A percentile compares a stretch with the other conserved stretches of the same genome.
Conservation (phyloP, 1,140 invertebrate species). For the Drosophila quadrilineata region DNA sequence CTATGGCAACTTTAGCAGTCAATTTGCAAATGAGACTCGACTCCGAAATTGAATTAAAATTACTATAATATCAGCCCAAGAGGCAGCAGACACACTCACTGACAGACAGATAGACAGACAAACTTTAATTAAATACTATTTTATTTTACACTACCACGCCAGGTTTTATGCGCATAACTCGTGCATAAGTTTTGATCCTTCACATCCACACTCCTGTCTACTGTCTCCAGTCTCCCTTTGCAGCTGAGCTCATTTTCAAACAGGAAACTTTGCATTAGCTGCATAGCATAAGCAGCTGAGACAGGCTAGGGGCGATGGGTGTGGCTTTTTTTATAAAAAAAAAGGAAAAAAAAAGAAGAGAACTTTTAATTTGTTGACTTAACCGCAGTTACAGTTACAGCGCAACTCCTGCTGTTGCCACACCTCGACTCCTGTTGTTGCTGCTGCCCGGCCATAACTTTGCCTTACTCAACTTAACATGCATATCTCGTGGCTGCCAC, state of each 20-base stretch:
- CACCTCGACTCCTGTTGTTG: constrained; percentile 8
- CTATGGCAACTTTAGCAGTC: constrained; percentile 14
- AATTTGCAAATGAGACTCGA: constrained; percentile 26
- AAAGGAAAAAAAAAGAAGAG: too few species aligned
- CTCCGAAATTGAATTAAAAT: constrained; percentile 75
- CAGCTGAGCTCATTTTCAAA: constrained; percentile 43
- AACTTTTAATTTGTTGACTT: constrained; percentile 80
- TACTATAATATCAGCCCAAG: constrained; percentile 41
- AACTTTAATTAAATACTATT: constrained; percentile 76
- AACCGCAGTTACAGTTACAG: constrained; percentile 75
- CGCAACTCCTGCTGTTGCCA: constrained; percentile 12
- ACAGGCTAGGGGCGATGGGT: not conserved
- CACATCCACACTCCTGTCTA: constrained; percentile 5
- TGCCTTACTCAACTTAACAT: constrained; percentile 70
- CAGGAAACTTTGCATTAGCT: constrained; percentile 31
- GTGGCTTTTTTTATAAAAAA: constrained; percentile 39
- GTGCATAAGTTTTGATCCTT: constrained; percentile 56
- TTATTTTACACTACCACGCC: constrained; percentile 47
- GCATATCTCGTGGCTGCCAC: constrained; percentile 67
- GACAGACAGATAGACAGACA: constrained; percentile 15
- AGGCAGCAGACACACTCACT: constrained; percentile 21
- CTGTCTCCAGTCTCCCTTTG: too few species aligned
- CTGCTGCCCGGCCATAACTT: constrained; percentile 61
- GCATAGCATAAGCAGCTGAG: not conserved
- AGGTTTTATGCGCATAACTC: constrained; percentile 62